Conservation (phyloP, 2,888 invertebrate species). For the Teinopalpus imperialis region DNA sequence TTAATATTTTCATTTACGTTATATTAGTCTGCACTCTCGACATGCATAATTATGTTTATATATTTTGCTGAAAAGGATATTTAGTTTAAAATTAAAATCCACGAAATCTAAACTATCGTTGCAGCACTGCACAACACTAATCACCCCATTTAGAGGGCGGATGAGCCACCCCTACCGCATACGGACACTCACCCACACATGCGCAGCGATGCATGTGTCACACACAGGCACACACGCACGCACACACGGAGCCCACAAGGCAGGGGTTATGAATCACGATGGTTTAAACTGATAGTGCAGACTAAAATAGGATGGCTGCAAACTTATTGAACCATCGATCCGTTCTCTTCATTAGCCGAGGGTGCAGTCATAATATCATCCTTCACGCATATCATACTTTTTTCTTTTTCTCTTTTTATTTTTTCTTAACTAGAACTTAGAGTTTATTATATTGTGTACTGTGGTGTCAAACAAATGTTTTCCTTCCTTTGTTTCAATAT, state of each 20-base stretch:
- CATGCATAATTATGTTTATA: too few species aligned
- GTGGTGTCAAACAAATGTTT: too few species aligned
- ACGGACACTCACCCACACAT: conserved; percentile 49
- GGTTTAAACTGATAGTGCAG: conserved; percentile 39
- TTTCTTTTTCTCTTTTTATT: too few species aligned
- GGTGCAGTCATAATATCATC: conserved; percentile 10
- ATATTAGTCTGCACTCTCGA: too few species aligned
- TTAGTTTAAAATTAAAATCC: too few species aligned
- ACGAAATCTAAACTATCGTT: conserved; percentile 32
- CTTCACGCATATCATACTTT: too few species aligned
- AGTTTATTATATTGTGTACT: too few species aligned
- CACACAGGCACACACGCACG: conserved; percentile 36
- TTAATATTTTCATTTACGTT: too few species aligned
- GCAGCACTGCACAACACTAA: conserved; percentile 57
- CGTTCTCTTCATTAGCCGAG: background rate
- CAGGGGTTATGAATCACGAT: conserved; percentile 47
- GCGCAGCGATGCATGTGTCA: conserved; percentile 49
- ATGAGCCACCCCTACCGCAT: conserved; percentile 42
- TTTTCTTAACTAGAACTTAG: too few species aligned
- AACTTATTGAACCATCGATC: conserved; percentile 30
- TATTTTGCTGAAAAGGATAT: too few species aligned
- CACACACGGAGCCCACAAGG: conserved; percentile 39
- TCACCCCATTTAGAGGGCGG: conserved; percentile 54
- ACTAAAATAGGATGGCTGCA: conserved; percentile 32
- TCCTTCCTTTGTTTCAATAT: too few species aligned